Base-by-base conservation (phyloP, 2,113 vertebrate species). In the Sciurus niger region DNA sequence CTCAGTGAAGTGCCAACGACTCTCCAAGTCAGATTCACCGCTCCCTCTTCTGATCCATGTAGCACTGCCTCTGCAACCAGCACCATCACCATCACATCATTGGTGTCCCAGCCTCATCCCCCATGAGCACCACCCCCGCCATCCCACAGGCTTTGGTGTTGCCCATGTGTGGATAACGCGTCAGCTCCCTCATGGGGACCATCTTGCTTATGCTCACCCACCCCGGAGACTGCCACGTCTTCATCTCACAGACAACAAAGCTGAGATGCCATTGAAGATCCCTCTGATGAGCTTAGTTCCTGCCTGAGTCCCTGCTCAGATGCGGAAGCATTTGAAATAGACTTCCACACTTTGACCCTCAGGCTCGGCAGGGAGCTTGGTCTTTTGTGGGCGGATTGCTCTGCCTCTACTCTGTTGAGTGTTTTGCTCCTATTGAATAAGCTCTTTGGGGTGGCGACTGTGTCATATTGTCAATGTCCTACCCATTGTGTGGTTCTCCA, bases 401-500 rank as follows among this genome's bases (percentile, higher is more conserved):
- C 25, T 10, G 8, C 28, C 37, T 73, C 60, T 58, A 18, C n/a
- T 78, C 25, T 53, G 65, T 73, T 46, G 30, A 78, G 14, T 74
- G 94, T 37, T 74, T 53, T 70, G 30, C 53, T 92, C 30, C 2
- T 74, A 0, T 72, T n/a, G 63, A 88, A 76, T 83, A 67, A 43
- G 18, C 13, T 8, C 79, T 51, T 28, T 65, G 70, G 53, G 76
- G 28, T 24, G 93, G 32, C 70, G 89, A 32, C 46, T 78, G 17
- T 58, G 43, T 53, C 90, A 40, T 84, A 63, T 43, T 85, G 79
- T 96, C 94, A 97, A n/a, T 84, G 91, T 48, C 58, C 90, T 89
- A 83, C 34, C 90, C 93, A 58, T 88, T 37, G 55, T 94, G 65
- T 30, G 90, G 37, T 37, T 97, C 74, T 98, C 76, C 40, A 53